Conservation (phyloP, 2,797 vertebrate genomes). For the Mastacembelus armatus region DNA sequence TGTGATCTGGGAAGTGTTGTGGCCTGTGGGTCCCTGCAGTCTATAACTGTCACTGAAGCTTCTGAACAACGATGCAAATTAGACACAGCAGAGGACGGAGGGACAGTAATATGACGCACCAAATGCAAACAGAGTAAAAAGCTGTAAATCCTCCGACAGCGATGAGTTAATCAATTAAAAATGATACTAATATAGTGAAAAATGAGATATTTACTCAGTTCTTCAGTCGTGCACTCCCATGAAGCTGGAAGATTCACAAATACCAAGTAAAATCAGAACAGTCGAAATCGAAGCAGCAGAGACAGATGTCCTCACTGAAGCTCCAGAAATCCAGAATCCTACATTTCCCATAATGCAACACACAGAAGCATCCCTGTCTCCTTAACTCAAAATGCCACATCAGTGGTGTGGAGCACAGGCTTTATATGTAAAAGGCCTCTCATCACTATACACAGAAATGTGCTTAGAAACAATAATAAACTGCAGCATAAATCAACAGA, state of each 20-base stretch:
- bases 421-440: no score
- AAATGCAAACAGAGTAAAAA: conserved; percentile 12
- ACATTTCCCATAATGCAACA: no score
- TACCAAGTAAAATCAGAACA: background rate
- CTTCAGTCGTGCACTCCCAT: no score
- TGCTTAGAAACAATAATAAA: background rate
- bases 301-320: no score
- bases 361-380: no score
- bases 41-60: conserved; percentile 68
- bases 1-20: conserved; percentile 59
- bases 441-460: no score
- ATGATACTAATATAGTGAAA: no score
- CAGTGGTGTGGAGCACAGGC: no score
- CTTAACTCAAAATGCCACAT: no score
- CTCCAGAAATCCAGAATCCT: no score
- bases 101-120: conserved; percentile 22
- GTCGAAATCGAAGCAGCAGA: background rate
- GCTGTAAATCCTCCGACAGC: conserved; percentile 11
- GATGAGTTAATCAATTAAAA: no score
- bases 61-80: conserved; percentile 39
- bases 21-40: conserved; percentile 57
- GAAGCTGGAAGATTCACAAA: background rate
- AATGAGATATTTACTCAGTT: no score
- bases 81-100: conserved; percentile 23
- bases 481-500: background rate